Evolutionary conservation across 2,113 vertebrate species (phyloP).

Genomic region (Chitala chitala): DNA sequence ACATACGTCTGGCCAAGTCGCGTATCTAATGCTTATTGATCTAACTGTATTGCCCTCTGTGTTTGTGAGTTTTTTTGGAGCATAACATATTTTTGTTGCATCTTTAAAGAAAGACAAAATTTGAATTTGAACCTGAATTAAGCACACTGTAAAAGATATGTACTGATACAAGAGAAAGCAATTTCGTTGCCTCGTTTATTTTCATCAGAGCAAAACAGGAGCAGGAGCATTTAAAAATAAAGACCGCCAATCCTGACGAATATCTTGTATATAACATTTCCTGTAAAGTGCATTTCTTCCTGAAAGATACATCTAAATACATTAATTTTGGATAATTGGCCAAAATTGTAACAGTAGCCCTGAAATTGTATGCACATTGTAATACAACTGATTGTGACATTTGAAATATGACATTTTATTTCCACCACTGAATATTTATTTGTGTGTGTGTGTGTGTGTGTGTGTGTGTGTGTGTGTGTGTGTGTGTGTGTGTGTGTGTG

Average conservation of each 20-base stretch:
- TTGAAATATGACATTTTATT: conserved; percentile 23
- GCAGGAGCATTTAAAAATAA: conserved; percentile 3
- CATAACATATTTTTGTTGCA: too few species aligned
- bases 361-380: conserved; percentile 2
- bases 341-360: neutral
- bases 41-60: too few species aligned
- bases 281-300: neutral
- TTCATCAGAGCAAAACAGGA: neutral
- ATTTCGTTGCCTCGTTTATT: neutral
- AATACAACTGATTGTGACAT: conserved; percentile 20
- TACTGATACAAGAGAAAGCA: too few species aligned
- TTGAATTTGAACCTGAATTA: too few species aligned
- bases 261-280: neutral
- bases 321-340: neutral
- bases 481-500: neutral
- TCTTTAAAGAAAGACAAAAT: too few species aligned
- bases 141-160: too few species aligned
- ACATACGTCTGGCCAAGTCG: too few species aligned
- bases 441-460: neutral
- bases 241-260: neutral
- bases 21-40: too few species aligned
- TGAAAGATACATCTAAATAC: neutral
- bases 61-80: too few species aligned
- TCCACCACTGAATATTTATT: neutral
- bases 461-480: neutral